Conservation (phyloP, 2,888 invertebrate genomes). For the Pterostichus niger region DNA sequence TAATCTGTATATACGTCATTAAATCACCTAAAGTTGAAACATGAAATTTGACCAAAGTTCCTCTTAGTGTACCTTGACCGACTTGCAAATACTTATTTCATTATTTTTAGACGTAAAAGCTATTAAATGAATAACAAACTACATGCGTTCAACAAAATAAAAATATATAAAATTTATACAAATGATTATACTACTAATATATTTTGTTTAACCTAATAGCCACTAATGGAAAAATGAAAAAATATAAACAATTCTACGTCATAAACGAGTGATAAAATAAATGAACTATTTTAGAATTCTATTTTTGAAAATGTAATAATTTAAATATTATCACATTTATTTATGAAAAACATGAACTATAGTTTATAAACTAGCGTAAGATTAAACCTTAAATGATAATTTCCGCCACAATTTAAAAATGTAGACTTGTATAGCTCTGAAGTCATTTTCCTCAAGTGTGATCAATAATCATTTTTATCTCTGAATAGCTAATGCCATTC, state of each 20-base stretch:
- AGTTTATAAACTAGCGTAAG: not conserved
- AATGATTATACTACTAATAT: not conserved
- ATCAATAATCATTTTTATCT: too few relatives aligned
- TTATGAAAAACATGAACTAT: not conserved
- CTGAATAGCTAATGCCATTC: too few relatives aligned
- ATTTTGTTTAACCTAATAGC: not conserved
- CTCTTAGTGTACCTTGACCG: slow-evolving; percentile 60
- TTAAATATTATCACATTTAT: not conserved
- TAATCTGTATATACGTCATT: not conserved
- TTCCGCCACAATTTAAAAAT: not conserved
- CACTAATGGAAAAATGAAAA: not conserved
- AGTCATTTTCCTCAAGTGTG: too few relatives aligned
- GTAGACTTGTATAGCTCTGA: too few relatives aligned
- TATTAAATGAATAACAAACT: not conserved
- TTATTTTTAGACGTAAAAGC: slow-evolving; percentile 51
- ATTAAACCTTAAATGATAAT: slow-evolving; percentile 2
- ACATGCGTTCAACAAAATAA: not conserved
- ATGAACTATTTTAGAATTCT: not conserved
- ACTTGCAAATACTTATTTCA: slow-evolving; percentile 53
- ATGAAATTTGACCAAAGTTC: slow-evolving; percentile 63
- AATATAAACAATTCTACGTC: not conserved
- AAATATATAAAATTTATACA: not conserved
- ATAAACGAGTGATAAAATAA: too few relatives aligned
- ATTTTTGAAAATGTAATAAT: slow-evolving; percentile 2
- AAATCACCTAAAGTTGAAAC: slow-evolving; percentile 1